These are phyloP conservation scores for Turnix velox DNA, from an alignment of 2,113 vertebrate species.

Conservation along the genomic window DNA sequence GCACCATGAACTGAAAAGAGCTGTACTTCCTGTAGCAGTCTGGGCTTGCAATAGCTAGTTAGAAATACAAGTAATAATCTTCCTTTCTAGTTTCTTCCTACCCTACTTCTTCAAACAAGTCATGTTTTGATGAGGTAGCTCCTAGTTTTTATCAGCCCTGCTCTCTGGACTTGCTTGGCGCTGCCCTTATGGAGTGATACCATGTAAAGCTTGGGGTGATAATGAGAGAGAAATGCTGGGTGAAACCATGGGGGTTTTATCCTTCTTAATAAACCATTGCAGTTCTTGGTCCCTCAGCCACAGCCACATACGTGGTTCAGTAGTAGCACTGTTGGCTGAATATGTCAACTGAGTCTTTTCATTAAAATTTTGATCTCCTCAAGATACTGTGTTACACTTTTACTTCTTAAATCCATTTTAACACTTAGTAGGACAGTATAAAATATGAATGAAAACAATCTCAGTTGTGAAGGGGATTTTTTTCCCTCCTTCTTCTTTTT, in stretches of 20 bases:
- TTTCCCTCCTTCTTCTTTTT: neutral
- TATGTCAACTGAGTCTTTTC: neutral
- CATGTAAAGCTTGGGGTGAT: accelerated
- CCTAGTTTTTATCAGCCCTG: neutral
- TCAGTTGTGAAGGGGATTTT: neutral
- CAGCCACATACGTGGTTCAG: accelerated
- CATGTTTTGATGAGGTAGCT: neutral
- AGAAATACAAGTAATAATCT: neutral
- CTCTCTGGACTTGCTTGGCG: neutral
- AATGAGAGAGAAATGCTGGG: neutral
- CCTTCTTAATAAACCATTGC: neutral
- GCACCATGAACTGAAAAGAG: neutral
- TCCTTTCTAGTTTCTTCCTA: neutral
- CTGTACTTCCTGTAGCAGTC: neutral
- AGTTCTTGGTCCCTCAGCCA: neutral
- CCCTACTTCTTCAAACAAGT: no score
- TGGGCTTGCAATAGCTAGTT: neutral
- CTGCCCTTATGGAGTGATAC: no score
- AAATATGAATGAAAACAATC: neutral
- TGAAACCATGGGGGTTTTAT: accelerated
- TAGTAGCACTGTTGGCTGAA: neutral
- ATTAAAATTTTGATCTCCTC: neutral
- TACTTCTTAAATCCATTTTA: neutral
- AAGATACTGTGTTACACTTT: neutral
- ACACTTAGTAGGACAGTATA: neutral